Conservation (phyloP, 2,113 vertebrate genomes). For the Arizona elegans region DNA sequence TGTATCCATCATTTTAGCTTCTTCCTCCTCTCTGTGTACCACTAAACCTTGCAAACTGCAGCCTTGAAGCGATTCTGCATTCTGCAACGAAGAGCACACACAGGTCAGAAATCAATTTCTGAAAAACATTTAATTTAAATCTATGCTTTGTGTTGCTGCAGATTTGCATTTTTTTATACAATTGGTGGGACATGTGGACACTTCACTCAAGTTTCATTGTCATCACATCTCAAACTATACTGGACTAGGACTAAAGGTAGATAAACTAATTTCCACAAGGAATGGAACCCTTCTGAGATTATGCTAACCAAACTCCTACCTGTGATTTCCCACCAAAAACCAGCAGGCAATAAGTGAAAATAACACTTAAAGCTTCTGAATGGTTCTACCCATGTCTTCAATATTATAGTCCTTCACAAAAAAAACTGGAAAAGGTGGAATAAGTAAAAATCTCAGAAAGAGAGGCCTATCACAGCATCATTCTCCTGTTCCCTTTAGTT, state of each 20-base stretch:
- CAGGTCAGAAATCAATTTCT: not conserved
- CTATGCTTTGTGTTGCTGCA: not conserved
- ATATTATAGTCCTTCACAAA: not conserved
- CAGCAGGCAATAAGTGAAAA: not conserved
- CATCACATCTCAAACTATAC: not conserved
- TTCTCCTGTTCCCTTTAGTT: not conserved
- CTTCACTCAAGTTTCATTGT: not conserved
- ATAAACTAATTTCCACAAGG: not conserved
- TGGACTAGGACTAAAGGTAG: not conserved
- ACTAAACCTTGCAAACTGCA: constrained; percentile 73
- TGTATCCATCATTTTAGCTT: constrained; percentile 93
- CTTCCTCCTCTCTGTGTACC: constrained; percentile 88
- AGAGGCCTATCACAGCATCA: not conserved
- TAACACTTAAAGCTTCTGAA: not conserved
- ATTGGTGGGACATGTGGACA: not conserved
- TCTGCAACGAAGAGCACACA: constrained; percentile 69
- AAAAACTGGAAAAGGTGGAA: not conserved
- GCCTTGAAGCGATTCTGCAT: constrained; percentile 77
- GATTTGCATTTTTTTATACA: not conserved
- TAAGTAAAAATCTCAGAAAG: not conserved
- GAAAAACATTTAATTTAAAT: not conserved
- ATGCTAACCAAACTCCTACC: not conserved
- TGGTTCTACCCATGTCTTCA: not conserved
- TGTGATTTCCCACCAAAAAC: not conserved
- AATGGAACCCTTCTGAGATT: not conserved